Base-by-base conservation (phyloP, 2,113 vertebrate genomes). In the Penelope pileata region DNA sequence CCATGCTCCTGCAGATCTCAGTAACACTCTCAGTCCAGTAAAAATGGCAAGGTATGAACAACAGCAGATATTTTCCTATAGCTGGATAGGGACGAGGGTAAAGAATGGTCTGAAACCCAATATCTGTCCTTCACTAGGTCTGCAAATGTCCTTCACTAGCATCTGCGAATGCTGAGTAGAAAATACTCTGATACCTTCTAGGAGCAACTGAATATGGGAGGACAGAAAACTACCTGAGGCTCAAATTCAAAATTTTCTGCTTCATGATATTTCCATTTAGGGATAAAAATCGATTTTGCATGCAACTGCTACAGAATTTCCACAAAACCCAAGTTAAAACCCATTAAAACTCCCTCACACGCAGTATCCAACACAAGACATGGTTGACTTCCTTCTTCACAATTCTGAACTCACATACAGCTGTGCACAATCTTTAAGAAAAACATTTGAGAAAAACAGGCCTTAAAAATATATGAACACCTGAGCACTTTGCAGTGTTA, bases 171-270 rank as follows among this genome's bases (percentile, higher is more conserved):
- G 19, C 4, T 91, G 82, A 47, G 53, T 62, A 36, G 54, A 69
- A 93, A 93, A 83, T 23, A 16, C 13, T 21, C 58, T 81, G 22
- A 22, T 26, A 81, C 30, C 15, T 93, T 72, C 36, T 67, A 90
- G 32, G 27, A 88, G 32, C 38, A 38, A 83, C 27, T 56, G 56
- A 93, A 56, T 36, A 38, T 12, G 29, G 82, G 79, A 88, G 64
- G 43, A 90, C 24, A 86, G 36, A 93, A 92, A 93, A 88, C 16
- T 60, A 94, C 88, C 76, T 58, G 76, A 90, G 76, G 88, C 90
- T 78, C 83, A 91, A 32, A 32, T 68, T 77, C 68, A 62, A 53
- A 63, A 95, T 96, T 93, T 96, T 90, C 90, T 94, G 93, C 91
- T 86, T 96, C 43, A 8, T 80, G 26, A 94, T 86, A 67, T 88